Evolutionary conservation across 2,888 invertebrate genomes (phyloP), one percentile per base, ranked within the genome.

Genomic region (Schizotus pectinicornis): DNA sequence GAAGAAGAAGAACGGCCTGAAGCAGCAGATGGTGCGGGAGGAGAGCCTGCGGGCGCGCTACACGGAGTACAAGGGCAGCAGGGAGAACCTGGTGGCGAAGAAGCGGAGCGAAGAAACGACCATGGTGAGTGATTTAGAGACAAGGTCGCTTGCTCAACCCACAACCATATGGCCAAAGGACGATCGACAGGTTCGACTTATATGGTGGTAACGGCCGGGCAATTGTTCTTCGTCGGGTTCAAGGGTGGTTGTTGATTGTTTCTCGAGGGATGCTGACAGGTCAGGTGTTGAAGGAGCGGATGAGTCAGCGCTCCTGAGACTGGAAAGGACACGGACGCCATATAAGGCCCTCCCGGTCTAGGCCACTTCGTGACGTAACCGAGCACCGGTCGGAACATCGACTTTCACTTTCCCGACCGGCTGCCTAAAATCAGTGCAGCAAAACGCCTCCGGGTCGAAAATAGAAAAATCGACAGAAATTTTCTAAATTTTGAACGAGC

Each of bases 1-100:
- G 54, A 88, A 88, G 81, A 87, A 87, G 81, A 86, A 85, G 81
- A 85, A 84, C 75, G 86, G 85, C 3, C 22, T 5, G 80, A 85
- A 85, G 77, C 61, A 76, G 67, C 71, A 73, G 68, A 82, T 84
- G 82, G 83, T 82, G 37, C 79, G 81, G 11, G 84, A 85, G 69
- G 83, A 83, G 67, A 84, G 82, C 68, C 77, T 85, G 73, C 79
- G 83, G 61, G 79, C 83, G 35, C 76, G 85, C 53, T 82, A 87
- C 76, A 84, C 84, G 59, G 84, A 88, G 68, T 86, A 89, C 77
- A 80, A 81, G 68, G 81, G 78, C n/a, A 83, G 83, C 1, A 82
- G 81, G 32, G 84, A 84, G 59, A 63, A 73, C 32, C 57, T 71
- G 35, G 79, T 22, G 9, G 38, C 36, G 37, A 37, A 35, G 22